Evolutionary conservation across 2,113 vertebrate genomes (phyloP), one percentile per base, ranked within the genome.

Genomic region (Oncorhynchus tshawytscha): DNA sequence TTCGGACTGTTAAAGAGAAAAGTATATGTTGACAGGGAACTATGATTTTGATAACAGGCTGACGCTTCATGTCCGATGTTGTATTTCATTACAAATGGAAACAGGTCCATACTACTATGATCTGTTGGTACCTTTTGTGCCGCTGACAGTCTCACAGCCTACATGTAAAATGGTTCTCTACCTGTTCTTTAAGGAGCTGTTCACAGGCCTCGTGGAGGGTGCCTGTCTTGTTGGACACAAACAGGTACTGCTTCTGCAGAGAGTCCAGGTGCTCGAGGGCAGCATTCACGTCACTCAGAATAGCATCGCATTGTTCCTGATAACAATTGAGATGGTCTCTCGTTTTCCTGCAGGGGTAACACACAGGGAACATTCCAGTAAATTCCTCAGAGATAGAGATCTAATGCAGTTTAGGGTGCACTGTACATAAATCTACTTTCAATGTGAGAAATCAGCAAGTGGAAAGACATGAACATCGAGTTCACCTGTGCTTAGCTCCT

Each of bases 141-240:
- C 5, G 8, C 13, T 34, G 29, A 68, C 9, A 68, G 29, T 31
- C 27, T 34, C 31, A 18, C 7, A 18, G 31, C 16, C 51, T 54
- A 54, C 16, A 54, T 18, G 13, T 9, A n/a, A 68, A 31, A 2
- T 34, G 6, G 7, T 69, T 78, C 64, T 83, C 88, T 88, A 99
- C 98, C 95, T 99, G 98, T 83, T 99, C 97, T 91, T 97, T 96
- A 18, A 99, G 84, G 78, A 99, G 96, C 72, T 98, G 97, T 77
- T 99, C 98, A 83, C 98, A 99, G 81, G 97, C 97, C 85, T 98
- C 96, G 1, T 99, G 98, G 0, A 99, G 89, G 0, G 97, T 94
- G 39, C 97, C 97, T 2, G 98, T 99, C 91, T 98, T 99, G 49
- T 95, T 97, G 74, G 98, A 98, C 75, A 99, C 97, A 92, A 99